Conservation (phyloP, 2,888 invertebrate genomes). For the Calephelis perditalis region DNA sequence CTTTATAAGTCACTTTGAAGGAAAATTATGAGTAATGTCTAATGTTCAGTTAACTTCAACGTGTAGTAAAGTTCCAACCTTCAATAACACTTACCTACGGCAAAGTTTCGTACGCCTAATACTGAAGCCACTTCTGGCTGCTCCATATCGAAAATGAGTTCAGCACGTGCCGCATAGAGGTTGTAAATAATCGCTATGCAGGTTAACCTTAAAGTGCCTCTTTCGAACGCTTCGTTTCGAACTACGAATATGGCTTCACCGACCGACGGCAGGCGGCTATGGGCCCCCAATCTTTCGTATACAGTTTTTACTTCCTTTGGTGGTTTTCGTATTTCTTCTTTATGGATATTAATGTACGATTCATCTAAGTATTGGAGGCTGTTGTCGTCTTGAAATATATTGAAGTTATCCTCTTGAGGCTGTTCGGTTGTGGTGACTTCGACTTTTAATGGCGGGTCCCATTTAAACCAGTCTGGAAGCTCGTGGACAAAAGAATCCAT, state of each 20-base stretch:
- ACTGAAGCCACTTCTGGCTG: slow-evolving; percentile 86
- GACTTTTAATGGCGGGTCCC: slow-evolving; percentile 62
- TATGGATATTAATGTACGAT: slow-evolving; percentile 65
- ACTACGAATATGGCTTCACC: slow-evolving; percentile 80
- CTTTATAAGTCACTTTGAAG: too few species aligned
- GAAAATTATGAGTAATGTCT: too few species aligned
- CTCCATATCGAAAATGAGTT: slow-evolving; percentile 83
- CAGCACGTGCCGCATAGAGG: slow-evolving; percentile 80
- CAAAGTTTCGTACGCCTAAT: slow-evolving; percentile 82
- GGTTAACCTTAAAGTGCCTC: slow-evolving; percentile 80
- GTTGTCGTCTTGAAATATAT: slow-evolving; percentile 65
- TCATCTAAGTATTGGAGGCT: slow-evolving; percentile 70
- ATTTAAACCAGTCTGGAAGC: slow-evolving; percentile 67
- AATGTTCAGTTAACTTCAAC: background rate
- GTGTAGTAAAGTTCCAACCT: slow-evolving; percentile 16
- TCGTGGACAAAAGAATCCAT: slow-evolving; percentile 61
- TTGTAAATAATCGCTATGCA: slow-evolving; percentile 84
- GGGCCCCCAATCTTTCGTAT: slow-evolving; percentile 62
- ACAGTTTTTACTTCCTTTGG: slow-evolving; percentile 57
- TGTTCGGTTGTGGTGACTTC: slow-evolving; percentile 64
- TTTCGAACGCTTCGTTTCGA: slow-evolving; percentile 80
- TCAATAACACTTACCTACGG: slow-evolving; percentile 61
- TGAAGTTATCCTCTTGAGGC: slow-evolving; percentile 62
- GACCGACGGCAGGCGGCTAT: slow-evolving; percentile 59
- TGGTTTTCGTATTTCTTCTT: slow-evolving; percentile 66